phyloP scores from a whole-genome alignment of 2,797 vertebrate genomes.

The Bovichtus variegatus region DNA sequence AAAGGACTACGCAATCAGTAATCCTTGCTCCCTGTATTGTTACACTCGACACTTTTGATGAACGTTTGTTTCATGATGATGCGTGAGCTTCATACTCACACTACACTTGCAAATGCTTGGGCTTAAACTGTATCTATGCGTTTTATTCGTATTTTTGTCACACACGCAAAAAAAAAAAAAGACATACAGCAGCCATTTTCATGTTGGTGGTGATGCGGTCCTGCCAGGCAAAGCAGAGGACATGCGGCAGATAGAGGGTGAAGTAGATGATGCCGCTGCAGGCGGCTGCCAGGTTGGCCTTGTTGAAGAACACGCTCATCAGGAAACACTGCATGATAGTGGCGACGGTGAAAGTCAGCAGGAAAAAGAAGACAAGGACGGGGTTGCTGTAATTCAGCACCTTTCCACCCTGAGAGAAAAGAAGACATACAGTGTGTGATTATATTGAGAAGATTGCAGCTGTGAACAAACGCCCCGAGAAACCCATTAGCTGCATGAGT shows the following conservation, averaged over 20 bases:
- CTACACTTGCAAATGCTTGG: neutral
- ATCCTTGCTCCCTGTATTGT: neutral
- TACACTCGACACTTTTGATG: neutral
- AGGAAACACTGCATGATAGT: slow-evolving; percentile 97
- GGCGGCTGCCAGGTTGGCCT: slow-evolving; percentile 97
- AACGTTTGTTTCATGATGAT: neutral
- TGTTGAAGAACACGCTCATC: slow-evolving; percentile 97
- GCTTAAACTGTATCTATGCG: neutral
- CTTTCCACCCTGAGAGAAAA: slow-evolving; percentile 85
- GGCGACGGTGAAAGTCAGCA: slow-evolving; percentile 90
- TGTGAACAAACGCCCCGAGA: neutral
- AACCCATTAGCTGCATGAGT: neutral
- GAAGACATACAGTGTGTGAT: neutral
- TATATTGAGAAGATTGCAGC: neutral
- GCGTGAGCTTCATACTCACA: neutral
- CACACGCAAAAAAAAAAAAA: neutral
- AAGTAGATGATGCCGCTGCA: slow-evolving; percentile 97
- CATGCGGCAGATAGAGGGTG: slow-evolving; percentile 95
- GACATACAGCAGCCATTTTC: slow-evolving; percentile 89
- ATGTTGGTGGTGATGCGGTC: slow-evolving; percentile 90
- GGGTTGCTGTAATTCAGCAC: slow-evolving; percentile 94
- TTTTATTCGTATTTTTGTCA: neutral
- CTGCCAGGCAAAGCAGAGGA: slow-evolving; percentile 96
- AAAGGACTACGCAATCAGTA: no score
- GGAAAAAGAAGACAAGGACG: slow-evolving; percentile 92